Evolutionary conservation across 2,888 invertebrate species (phyloP).

Genomic region (Drosophila siamana): DNA sequence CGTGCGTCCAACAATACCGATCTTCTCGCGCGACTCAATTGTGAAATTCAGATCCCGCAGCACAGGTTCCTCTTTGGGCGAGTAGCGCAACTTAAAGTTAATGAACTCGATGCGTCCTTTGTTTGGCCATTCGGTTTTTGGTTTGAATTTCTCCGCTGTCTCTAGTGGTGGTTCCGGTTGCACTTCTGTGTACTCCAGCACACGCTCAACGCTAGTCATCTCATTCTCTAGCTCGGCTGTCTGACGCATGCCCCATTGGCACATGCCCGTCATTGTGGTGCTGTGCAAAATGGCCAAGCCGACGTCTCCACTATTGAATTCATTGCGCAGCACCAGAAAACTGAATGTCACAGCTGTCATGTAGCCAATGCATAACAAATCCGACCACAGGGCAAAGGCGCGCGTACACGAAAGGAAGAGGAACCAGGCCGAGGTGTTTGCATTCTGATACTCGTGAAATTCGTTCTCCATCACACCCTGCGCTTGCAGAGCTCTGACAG

Average conservation of each 20-base stretch:
- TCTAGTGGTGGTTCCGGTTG: constrained; percentile 88
- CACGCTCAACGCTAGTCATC: constrained; percentile 94
- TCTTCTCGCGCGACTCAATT: constrained; percentile 87
- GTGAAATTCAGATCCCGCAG: constrained; percentile 90
- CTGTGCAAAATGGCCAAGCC: constrained; percentile 91
- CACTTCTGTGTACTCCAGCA: constrained; percentile 92
- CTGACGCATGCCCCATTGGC: constrained; percentile 94
- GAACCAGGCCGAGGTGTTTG: constrained; percentile 91
- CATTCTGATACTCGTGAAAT: constrained; percentile 88
- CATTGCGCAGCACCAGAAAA: constrained; percentile 89
- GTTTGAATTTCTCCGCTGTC: constrained; percentile 83
- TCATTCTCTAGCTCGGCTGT: constrained; percentile 93
- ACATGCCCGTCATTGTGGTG: constrained; percentile 90
- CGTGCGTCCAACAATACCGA: constrained; percentile 94
- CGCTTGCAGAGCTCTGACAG: constrained; percentile 90
- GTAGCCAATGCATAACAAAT: constrained; percentile 94
- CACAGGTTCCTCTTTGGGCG: constrained; percentile 89
- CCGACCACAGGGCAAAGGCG: constrained; percentile 97
- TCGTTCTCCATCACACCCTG: constrained; percentile 88
- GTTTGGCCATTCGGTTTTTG: constrained; percentile 89
- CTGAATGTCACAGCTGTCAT: constrained; percentile 94
- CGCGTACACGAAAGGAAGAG: constrained; percentile 94
- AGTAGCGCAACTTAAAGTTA: constrained; percentile 90
- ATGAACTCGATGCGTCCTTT: constrained; percentile 89
- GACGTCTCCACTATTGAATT: constrained; percentile 87